Conservation (phyloP, 1,140 invertebrate genomes). For the Drosophila trapezifrons region DNA sequence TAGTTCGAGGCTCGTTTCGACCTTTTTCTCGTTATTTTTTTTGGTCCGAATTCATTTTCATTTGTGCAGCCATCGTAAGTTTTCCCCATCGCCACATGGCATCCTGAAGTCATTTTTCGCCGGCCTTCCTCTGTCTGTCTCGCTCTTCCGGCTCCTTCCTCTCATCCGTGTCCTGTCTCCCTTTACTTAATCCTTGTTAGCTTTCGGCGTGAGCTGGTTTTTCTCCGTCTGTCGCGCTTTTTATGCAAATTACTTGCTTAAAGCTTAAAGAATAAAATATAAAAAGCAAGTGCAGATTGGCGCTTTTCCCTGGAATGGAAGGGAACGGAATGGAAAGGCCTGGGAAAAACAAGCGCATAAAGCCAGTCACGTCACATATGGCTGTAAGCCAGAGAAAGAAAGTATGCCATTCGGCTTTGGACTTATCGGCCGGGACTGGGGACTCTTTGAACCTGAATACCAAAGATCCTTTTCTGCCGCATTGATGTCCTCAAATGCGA, state of each 20-base stretch:
- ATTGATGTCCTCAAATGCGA: slow-evolving; percentile 58
- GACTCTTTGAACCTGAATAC: slow-evolving; percentile 11
- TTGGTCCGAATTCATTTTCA: slow-evolving; percentile 47
- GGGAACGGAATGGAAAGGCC: slow-evolving; percentile 13
- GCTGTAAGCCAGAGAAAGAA: slow-evolving; percentile 27
- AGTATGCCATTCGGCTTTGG: slow-evolving; percentile 47
- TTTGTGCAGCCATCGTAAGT: slow-evolving; percentile 51
- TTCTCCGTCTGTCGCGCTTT: slow-evolving; percentile 49
- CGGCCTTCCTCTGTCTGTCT: slow-evolving; percentile 8
- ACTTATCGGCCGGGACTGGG: slow-evolving; percentile 27
- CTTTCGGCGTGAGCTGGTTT: slow-evolving; percentile 49
- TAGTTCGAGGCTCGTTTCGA: slow-evolving; percentile 13
- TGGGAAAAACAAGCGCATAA: slow-evolving; percentile 27
- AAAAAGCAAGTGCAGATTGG: slow-evolving; percentile 47
- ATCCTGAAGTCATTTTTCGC: slow-evolving; percentile 44
- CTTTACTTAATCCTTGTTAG: slow-evolving; percentile 67
- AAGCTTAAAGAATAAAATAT: slow-evolving; percentile 49
- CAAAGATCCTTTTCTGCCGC: slow-evolving; percentile 21
- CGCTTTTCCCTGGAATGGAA: slow-evolving; percentile 14
- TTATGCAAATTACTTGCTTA: slow-evolving; percentile 71
- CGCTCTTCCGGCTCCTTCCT: not conserved
- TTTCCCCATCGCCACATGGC: slow-evolving; percentile 46
- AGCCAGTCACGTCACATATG: slow-evolving; percentile 53
- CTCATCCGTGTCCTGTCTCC: slow-evolving; percentile 12
- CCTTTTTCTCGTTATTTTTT: slow-evolving; percentile 31